Percentiles rank a stretch among this genome's conserved stretches.
phyloP scores from a whole-genome alignment of 1,140 invertebrate species.

The Pectinophora gossypiella region DNA sequence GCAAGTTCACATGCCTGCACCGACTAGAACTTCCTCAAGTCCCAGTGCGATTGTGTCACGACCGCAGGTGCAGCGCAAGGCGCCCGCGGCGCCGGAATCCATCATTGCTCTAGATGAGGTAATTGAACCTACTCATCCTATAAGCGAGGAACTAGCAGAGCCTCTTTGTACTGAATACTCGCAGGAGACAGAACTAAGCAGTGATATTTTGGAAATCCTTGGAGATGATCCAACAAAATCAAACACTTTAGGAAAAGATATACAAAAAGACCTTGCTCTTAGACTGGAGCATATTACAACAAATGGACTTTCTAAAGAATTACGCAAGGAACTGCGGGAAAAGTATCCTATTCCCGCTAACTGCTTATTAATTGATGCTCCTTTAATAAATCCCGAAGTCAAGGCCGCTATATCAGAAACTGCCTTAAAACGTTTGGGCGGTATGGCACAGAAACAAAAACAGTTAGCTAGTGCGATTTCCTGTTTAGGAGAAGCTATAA shows the following conservation, averaged over 20 bases:
- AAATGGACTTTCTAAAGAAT: slow-evolving; percentile 2
- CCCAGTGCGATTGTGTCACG: background rate
- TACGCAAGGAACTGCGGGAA: background rate
- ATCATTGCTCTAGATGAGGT: background rate
- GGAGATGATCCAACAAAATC: background rate
- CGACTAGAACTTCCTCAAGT: background rate
- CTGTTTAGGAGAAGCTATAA: background rate
- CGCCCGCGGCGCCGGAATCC: background rate
- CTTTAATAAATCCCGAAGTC: background rate
- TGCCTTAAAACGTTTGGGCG: background rate
- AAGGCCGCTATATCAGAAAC: slow-evolving; percentile 1
- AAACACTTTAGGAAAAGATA: background rate
- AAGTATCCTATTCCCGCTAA: slow-evolving; percentile 4
- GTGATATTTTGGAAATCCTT: slow-evolving; percentile 3
- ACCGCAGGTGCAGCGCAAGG: background rate
- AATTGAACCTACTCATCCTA: background rate
- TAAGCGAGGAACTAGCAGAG: background rate
- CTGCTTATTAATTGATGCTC: background rate
- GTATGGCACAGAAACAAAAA: background rate
- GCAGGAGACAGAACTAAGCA: background rate
- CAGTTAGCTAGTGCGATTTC: background rate
- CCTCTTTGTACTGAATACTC: background rate
- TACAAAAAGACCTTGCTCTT: background rate
- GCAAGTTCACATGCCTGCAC: background rate
- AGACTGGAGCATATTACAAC: background rate